Evolutionary conservation across 2,113 vertebrate species (phyloP).

Genomic region (Cyprinus carpio): DNA sequence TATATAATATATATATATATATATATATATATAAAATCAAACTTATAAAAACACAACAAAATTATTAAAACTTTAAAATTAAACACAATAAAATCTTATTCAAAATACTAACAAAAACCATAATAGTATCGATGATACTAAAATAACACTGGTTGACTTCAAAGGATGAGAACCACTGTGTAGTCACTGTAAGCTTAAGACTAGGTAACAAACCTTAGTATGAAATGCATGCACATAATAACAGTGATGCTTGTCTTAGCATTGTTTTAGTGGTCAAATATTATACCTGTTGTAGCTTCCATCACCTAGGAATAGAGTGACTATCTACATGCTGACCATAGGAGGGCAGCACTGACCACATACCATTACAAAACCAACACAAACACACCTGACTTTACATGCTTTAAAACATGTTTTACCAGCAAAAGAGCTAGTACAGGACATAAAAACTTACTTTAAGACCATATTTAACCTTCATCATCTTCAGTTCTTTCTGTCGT

Average conservation of each 20-base stretch:
- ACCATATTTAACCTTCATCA: slow-evolving; percentile 96
- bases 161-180: neutral
- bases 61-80: neutral
- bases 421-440: neutral
- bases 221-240: neutral
- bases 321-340: neutral
- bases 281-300: neutral
- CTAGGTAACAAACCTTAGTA: neutral
- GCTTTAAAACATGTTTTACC: neutral
- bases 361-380: neutral
- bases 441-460: slow-evolving; percentile 82
- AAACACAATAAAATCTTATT: neutral
- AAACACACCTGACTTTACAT: neutral
- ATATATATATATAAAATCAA: neutral
- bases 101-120: neutral
- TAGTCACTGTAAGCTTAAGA: neutral
- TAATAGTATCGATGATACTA: neutral
- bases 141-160: neutral
- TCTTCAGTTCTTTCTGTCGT: slow-evolving; percentile 91
- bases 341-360: slow-evolving; percentile 11
- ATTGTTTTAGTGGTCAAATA: neutral
- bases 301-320: neutral
- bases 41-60: too few relatives aligned
- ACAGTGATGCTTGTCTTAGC: neutral
- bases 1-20: neutral